Evolutionary conservation across 30 jellyfish, hydroid and myxozoan genomes (phyloP), one percentile per base, ranked within the genome.

Genomic region (Mastigias papua): DNA sequence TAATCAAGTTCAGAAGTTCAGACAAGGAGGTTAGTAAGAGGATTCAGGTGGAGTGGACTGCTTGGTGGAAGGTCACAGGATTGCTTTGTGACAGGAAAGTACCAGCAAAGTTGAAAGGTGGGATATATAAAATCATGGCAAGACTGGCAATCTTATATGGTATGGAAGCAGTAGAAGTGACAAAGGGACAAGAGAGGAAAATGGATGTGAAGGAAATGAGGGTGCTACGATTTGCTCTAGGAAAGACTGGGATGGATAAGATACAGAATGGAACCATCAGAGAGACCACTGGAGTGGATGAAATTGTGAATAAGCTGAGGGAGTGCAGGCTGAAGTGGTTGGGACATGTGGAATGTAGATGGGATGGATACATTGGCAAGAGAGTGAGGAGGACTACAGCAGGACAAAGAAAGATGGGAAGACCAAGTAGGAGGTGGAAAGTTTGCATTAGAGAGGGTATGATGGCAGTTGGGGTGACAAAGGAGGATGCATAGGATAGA

Each of bases 41-140:
- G 69, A 57, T 57, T 23, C 69, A 57, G 69, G 69, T 25, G 19
- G 30, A 25, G 8, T 57, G 69, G 69, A 57, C 23, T 57, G 25
- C 69, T 57, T 57, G 69, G 69, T 25, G 25, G 69, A 57, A 57
- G 27, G 19, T 57, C 25, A 57, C 69, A 20, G 69, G 69, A 33
- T 20, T 73, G n/a, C n/a, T n/a, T n/a, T n/a, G n/a, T n/a, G n/a
- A n/a, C n/a, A n/a, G n/a, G n/a, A n/a, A n/a, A n/a, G n/a, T n/a
- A n/a, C n/a, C n/a, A n/a, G n/a, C n/a, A n/a, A n/a, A n/a, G n/a
- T n/a, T n/a, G n/a, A n/a, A n/a, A n/a, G n/a, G n/a, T n/a, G n/a
- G n/a, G n/a, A n/a, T n/a, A n/a, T n/a, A n/a, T n/a, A n/a, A n/a
- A n/a, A n/a, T n/a, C n/a, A n/a, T n/a, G n/a, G n/a, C n/a, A n/a